A percentile compares a stretch with the other conserved stretches of the same genome.
Conservation (phyloP, 2,888 invertebrate species). For the Patella pellucida region DNA sequence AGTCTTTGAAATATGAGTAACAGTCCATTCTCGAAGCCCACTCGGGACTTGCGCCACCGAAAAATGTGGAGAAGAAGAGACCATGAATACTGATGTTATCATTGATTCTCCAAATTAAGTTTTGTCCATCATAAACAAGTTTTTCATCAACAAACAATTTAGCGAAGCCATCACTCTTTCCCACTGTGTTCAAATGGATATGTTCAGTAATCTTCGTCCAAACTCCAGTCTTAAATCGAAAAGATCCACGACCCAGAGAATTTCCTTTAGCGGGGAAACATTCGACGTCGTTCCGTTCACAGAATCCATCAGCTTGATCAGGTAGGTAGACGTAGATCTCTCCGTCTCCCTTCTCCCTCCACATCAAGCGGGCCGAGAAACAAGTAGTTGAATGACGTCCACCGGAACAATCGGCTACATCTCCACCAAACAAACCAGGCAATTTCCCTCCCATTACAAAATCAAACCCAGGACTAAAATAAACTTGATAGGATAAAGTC, state of each 20-base stretch:
- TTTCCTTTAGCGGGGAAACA: conserved; percentile 24
- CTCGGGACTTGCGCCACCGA: conserved; percentile 43
- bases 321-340: conserved; percentile 50
- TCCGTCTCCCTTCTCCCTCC: conserved; percentile 44
- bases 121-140: conserved; percentile 31
- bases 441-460: conserved; percentile 43
- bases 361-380: conserved; percentile 53
- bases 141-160: conserved; percentile 43
- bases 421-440: conserved; percentile 47
- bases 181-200: conserved; percentile 46
- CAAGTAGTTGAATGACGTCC: conserved; percentile 42
- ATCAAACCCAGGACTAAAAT: conserved; percentile 23
- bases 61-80: conserved; percentile 56
- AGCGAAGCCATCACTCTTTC: conserved; percentile 42
- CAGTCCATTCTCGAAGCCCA: conserved; percentile 49
- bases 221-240: conserved; percentile 30
- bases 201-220: conserved; percentile 52
- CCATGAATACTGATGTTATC: conserved; percentile 41
- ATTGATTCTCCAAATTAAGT: conserved; percentile 41
- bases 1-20: conserved; percentile 52
- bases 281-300: conserved; percentile 24
- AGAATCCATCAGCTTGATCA: background rate
- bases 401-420: conserved; percentile 42
- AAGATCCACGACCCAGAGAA: conserved; percentile 34
- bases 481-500: conserved; percentile 38